phyloP scores from a whole-genome alignment of 2,113 vertebrate genomes.

The Dasyornis broadbenti region DNA sequence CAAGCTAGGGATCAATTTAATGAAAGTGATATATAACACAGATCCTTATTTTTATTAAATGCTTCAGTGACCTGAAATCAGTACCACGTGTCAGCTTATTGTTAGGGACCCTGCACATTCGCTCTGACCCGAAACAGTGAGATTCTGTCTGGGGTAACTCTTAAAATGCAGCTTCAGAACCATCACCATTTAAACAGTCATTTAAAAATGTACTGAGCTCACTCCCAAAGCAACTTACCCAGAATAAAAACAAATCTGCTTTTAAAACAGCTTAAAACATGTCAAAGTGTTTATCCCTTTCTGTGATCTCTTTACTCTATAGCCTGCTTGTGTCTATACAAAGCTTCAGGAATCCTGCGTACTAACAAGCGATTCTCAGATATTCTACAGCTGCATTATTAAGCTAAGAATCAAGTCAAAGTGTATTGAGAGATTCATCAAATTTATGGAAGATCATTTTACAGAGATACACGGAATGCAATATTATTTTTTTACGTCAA shows the following conservation, averaged over 20 bases:
- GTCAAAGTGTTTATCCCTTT: slow-evolving; percentile 5
- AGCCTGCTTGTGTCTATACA: not conserved
- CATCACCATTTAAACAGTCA: not conserved
- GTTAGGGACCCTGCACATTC: not conserved
- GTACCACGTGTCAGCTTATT: not conserved
- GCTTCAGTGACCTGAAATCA: not conserved
- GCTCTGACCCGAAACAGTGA: not conserved
- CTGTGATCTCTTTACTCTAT: slow-evolving; percentile 7
- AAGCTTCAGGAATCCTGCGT: not conserved
- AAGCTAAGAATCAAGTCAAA: not conserved
- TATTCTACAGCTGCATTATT: not conserved
- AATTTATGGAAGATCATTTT: not conserved
- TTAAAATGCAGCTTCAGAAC: not conserved
- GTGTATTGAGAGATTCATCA: not conserved
- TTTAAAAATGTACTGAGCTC: not conserved
- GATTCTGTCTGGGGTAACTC: not conserved
- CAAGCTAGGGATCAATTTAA: not conserved
- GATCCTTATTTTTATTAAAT: not conserved
- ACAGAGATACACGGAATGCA: not conserved
- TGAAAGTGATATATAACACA: not conserved
- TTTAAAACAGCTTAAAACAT: slow-evolving; percentile 40
- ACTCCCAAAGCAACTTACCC: not conserved
- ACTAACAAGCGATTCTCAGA: not conserved
- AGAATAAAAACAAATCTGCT: slow-evolving; percentile 50
- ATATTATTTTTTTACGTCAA: not conserved